Evolutionary conservation across 2,888 invertebrate genomes (phyloP).

Genomic region (Ommatoiulus sabulosus): DNA sequence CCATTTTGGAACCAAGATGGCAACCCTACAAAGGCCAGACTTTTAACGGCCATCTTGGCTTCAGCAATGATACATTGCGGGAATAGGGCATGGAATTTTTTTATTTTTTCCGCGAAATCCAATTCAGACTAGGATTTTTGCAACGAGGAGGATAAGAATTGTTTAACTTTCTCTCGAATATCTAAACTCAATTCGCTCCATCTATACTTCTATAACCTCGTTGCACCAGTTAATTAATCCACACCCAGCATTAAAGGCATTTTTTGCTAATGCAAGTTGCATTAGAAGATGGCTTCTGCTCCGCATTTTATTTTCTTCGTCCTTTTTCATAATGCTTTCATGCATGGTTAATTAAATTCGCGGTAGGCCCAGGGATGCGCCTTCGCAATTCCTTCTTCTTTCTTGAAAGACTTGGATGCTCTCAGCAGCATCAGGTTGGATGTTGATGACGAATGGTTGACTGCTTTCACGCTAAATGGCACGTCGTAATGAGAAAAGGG

Average conservation of each 20-base stretch:
- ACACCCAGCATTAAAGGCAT: not conserved
- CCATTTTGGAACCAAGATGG: too few species aligned
- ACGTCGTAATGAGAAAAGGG: not conserved
- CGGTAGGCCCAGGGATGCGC: not conserved
- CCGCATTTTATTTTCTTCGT: not conserved
- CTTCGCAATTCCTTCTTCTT: not conserved
- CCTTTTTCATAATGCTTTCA: not conserved
- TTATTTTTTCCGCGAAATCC: too few species aligned
- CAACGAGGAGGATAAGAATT: not conserved
- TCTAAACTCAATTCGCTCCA: not conserved
- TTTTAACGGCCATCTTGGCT: too few species aligned
- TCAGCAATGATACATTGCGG: too few species aligned
- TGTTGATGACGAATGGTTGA: not conserved
- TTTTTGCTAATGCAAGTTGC: constrained; percentile 10
- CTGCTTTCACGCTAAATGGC: not conserved
- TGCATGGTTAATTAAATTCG: not conserved
- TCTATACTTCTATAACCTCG: not conserved
- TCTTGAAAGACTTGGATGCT: not conserved
- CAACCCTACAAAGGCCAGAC: too few species aligned
- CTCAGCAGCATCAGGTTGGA: not conserved
- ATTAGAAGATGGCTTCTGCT: not conserved
- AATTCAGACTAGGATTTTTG: not conserved
- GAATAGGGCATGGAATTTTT: too few species aligned
- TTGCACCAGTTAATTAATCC: not conserved
- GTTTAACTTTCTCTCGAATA: not conserved